Base-by-base conservation (phyloP, 2,797 vertebrate species). In the Etheostoma perlongum region DNA sequence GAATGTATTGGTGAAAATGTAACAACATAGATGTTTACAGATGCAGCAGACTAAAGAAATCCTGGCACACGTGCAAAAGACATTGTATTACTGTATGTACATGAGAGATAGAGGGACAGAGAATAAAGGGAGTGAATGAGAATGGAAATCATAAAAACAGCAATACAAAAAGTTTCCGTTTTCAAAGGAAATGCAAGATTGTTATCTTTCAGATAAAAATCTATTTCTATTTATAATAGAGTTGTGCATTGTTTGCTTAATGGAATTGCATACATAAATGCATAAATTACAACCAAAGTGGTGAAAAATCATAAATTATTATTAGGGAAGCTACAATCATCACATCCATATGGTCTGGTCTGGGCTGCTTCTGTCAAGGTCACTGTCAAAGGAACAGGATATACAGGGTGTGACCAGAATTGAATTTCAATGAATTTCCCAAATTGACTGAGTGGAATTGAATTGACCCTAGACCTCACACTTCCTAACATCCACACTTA, bases 381-480 rank as follows among this genome's bases (percentile, higher is more conserved):
- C 89, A 88, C 69, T 72, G 87, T 89, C 87, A 89, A 68, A 89
- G 74, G 76, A 89, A 86, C 61, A 81, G 79, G 81, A 88, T 80
- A 89, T 88, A 78, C 88, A 86, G 78, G 76, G 71, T 89, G 86
- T 84, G 83, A 89, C 87, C 60, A 3, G 76, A 86, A 91, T 90
- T 92, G 82, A 92, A 91, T 91, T 92, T 91, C 79, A 92, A 92
- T 92, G 89, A 89, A 92, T 93, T 89, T 88, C 62, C 42, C 0
- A 46, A 91, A 86, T 87, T 91, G 85, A 90, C 87, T 75, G 82
- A 88, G 86, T 81, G 81, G 79, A 89, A 91, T 83, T 87, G 73
- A 92, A 92, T 66, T 88, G 88, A 92, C 89, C 91, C 58, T 54
- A 18, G 76, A 76, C 71, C 78, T 86, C 74, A 83, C 68, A 82